These are phyloP conservation scores for Drosophila burlai DNA, from an alignment of 1,140 invertebrate genomes.

Conservation along the genomic window DNA sequence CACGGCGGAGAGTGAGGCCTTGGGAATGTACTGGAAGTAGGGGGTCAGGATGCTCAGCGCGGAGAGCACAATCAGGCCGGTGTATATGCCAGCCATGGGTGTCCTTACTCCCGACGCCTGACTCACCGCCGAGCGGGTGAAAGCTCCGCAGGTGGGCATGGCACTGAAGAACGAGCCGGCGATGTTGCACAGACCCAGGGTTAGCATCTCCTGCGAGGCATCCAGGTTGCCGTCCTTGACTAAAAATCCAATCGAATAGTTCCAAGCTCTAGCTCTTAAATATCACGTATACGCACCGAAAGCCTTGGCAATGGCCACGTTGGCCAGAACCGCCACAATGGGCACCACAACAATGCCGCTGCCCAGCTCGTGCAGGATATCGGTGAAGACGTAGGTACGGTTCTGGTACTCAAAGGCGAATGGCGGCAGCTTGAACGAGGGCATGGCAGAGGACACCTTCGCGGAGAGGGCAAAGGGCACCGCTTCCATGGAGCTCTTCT, in stretches of 20 bases:
- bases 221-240: constrained; percentile 87
- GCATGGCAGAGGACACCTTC: constrained; percentile 89
- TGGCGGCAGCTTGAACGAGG: constrained; percentile 87
- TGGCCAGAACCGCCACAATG: constrained; percentile 92
- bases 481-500: constrained; percentile 71
- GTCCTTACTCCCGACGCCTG: constrained; percentile 91
- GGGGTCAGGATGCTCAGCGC: constrained; percentile 91
- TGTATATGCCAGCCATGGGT: constrained; percentile 90
- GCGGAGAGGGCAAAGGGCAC: constrained; percentile 85
- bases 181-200: constrained; percentile 90
- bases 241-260: constrained; percentile 14
- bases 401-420: constrained; percentile 88
- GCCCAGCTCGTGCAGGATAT: constrained; percentile 89
- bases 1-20: constrained; percentile 91
- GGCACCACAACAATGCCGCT: constrained; percentile 91
- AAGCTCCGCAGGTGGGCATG: constrained; percentile 92
- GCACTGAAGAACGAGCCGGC: constrained; percentile 90
- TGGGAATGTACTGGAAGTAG: constrained; percentile 93
- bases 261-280: neutral
- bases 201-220: constrained; percentile 91
- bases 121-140: constrained; percentile 92
- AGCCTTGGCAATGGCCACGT: constrained; percentile 95
- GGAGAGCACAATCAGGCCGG: constrained; percentile 86
- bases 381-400: constrained; percentile 87
- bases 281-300: constrained; percentile 88